Evolutionary conservation across 2,888 invertebrate genomes (phyloP), one percentile per base, ranked within the genome.

Genomic region (Caenorhabditis sp.): DNA sequence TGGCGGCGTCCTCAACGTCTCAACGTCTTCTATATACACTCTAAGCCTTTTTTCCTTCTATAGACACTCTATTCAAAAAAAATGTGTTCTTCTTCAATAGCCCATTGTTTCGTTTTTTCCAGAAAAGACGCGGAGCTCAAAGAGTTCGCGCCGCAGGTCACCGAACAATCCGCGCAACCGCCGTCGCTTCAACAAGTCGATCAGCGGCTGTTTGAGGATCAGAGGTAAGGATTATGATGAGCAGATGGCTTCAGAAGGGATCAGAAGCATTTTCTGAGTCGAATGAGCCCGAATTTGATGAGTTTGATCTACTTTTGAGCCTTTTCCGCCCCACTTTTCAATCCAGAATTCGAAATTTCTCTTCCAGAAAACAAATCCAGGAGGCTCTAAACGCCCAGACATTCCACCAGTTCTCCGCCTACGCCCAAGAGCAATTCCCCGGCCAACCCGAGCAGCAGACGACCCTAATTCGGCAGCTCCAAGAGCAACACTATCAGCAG

Each of bases 401-500:
- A 12, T 97, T 95, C 93, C 94, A 95, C 86, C 96, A 97, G 92
- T 97, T 97, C 92, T 95, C 95, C 92, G 94, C 95, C 79, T 97
- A 99, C 93, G 96, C 98, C 0, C 96, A 97, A 90, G 97, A 98
- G 92, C 98, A 98, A 92, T 94, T 93, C 90, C 95, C 95, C 22
- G 94, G 94, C 51, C 94, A 94, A 90, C 93, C 93, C 47, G 94
- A 94, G 82, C 94, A 94, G 94, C 99, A 99, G 94, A 97, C 96
- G 0, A 95, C 96, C 54, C 94, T 99, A 31, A 96, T 99, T 79
- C 94, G 95, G 75, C 98, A 98, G 92, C 94, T 99, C 59, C 99
- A 99, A 93, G 98, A 98, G 90, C 97, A 99, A 92, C 99, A 99
- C 93, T 99, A 97, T 93, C 96, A 97, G 92, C 98, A 98, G 92